Conservation (phyloP, 2,113 vertebrate species). For the Varanus salvator region DNA sequence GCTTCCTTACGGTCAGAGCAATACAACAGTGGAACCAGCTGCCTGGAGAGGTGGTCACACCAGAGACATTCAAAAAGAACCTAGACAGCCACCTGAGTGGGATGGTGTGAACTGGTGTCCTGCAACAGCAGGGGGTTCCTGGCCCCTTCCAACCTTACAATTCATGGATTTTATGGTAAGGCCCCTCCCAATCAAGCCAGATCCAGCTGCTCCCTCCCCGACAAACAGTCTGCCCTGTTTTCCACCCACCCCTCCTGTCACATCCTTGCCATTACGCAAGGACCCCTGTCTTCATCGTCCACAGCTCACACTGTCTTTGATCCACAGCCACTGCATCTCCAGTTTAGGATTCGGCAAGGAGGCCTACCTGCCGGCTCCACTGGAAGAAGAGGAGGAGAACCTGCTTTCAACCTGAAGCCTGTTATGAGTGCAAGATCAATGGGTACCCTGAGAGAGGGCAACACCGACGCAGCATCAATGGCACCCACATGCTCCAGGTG, state of each 20-base stretch:
- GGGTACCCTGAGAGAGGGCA: slow-evolving; percentile 79
- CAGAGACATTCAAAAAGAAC: too few relatives aligned
- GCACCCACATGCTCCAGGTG: slow-evolving; percentile 66
- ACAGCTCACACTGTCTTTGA: background rate
- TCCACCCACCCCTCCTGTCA: background rate
- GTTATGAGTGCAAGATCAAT: slow-evolving; percentile 96
- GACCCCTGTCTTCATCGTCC: too few relatives aligned
- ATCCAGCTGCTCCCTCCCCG: too few relatives aligned
- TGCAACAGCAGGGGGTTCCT: too few relatives aligned
- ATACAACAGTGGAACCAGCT: too few relatives aligned
- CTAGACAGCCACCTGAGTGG: too few relatives aligned
- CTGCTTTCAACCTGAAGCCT: slow-evolving; percentile 86
- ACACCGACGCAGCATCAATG: slow-evolving; percentile 69
- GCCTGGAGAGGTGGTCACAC: too few relatives aligned
- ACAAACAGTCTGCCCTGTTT: background rate
- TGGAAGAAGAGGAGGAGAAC: slow-evolving; percentile 83
- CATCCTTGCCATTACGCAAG: background rate
- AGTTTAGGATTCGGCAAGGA: slow-evolving; percentile 78
- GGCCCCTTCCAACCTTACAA: too few relatives aligned
- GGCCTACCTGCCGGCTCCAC: slow-evolving; percentile 72
- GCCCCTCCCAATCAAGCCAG: too few relatives aligned
- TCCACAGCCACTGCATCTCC: slow-evolving; percentile 88
- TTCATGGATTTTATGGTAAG: too few relatives aligned
- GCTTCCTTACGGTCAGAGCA: too few relatives aligned
- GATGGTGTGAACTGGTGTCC: too few relatives aligned